phyloP scores from a whole-genome alignment of 2,888 invertebrate species.

The Pharmacophagus antenor region DNA sequence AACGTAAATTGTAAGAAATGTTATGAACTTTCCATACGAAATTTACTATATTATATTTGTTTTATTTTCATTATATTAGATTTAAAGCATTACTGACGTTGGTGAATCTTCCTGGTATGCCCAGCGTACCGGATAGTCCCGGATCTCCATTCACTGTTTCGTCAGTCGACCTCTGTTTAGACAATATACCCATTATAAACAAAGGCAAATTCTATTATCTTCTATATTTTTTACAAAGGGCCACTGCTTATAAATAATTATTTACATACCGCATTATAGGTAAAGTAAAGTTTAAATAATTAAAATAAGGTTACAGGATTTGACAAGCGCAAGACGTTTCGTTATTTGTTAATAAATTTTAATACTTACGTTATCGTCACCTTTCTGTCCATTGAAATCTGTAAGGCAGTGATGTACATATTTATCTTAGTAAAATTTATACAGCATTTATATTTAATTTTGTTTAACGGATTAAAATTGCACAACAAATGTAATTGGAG shows the following conservation, averaged over 20 bases:
- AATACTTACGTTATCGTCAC: constrained; percentile 55
- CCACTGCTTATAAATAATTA: not conserved
- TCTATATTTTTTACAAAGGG: constrained; percentile 29
- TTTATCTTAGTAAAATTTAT: too few relatives aligned
- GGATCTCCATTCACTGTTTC: constrained; percentile 35
- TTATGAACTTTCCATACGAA: too few relatives aligned
- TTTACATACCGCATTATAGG: not conserved
- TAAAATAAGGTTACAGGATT: not conserved
- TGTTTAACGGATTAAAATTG: too few relatives aligned
- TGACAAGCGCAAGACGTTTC: not conserved
- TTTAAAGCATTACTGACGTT: constrained; percentile 15
- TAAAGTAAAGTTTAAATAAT: too few relatives aligned
- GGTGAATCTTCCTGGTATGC: constrained; percentile 19
- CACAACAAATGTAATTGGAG: too few relatives aligned
- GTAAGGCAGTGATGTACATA: constrained; percentile 34
- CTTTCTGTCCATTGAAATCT: constrained; percentile 61
- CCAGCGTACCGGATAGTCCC: constrained; percentile 39
- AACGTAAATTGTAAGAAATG: too few relatives aligned
- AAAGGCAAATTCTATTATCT: constrained; percentile 40
- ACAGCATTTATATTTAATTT: too few relatives aligned
- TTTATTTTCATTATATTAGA: too few relatives aligned
- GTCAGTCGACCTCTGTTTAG: constrained; percentile 40
- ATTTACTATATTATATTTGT: too few relatives aligned
- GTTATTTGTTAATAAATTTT: not conserved
- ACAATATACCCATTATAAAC: constrained; percentile 40